phyloP scores from a whole-genome alignment of 2,888 invertebrate genomes.

The Drosophila falleni region DNA sequence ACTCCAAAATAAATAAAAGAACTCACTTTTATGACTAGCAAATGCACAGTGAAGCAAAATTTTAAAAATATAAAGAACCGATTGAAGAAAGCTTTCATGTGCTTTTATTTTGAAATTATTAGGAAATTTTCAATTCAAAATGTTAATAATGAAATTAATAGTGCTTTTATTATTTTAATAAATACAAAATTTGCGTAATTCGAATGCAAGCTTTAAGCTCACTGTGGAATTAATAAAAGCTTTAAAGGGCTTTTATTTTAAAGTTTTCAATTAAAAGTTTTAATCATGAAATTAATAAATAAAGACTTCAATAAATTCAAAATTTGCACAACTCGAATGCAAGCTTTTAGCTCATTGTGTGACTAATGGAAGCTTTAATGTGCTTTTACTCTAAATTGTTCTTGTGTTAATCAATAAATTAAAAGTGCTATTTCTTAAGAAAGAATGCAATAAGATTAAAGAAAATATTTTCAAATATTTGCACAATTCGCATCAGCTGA shows the following conservation, averaged over 20 bases:
- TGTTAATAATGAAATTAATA: not conserved
- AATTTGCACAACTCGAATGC: too few relatives aligned
- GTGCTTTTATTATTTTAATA: not conserved
- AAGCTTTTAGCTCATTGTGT: too few relatives aligned
- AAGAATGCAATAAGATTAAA: not conserved
- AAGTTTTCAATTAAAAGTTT: not conserved
- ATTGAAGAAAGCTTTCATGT: not conserved
- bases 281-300: too few relatives aligned
- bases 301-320: not conserved
- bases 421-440: not conserved
- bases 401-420: too few relatives aligned
- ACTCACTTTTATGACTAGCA: not conserved
- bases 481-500: not conserved
- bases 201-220: not conserved
- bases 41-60: constrained; percentile 31
- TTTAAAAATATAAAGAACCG: not conserved
- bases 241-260: constrained; percentile 8
- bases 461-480: not conserved
- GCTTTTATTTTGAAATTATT: not conserved
- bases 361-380: too few relatives aligned
- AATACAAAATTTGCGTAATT: not conserved
- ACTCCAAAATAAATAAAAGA: constrained; percentile 34
- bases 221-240: not conserved
- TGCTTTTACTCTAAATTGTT: too few relatives aligned
- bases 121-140: too few relatives aligned